phyloP scores from a whole-genome alignment of 1,140 invertebrate genomes.

The Drosophila rufa region DNA sequence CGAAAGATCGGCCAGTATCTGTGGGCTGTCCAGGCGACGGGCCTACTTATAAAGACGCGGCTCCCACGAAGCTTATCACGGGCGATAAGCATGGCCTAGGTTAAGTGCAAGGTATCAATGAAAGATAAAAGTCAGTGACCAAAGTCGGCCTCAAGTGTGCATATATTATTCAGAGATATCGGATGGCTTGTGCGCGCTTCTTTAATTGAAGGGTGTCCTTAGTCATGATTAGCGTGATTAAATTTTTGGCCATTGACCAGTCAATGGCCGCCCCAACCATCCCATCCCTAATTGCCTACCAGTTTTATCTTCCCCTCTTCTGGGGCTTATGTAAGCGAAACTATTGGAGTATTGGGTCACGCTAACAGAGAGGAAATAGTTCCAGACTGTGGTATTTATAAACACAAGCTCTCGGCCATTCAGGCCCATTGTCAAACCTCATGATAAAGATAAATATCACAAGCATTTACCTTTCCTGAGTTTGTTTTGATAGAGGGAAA shows the following conservation, averaged over 20 bases:
- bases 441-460: slow-evolving; percentile 2
- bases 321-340: slow-evolving; percentile 2
- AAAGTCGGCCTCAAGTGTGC: slow-evolving; percentile 17
- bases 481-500: background rate
- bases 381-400: background rate
- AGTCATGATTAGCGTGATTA: slow-evolving; percentile 36
- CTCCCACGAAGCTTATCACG: slow-evolving; percentile 23
- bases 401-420: background rate
- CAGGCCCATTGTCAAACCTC: background rate
- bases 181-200: background rate
- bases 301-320: slow-evolving; percentile 14
- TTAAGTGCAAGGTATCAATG: slow-evolving; percentile 51
- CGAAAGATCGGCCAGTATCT: slow-evolving; percentile 33
- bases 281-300: slow-evolving; percentile 20
- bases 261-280: slow-evolving; percentile 19
- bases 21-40: slow-evolving; percentile 4
- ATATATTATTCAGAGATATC: slow-evolving; percentile 27
- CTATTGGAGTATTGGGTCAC: background rate
- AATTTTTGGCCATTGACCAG: slow-evolving; percentile 19
- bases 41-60: slow-evolving; percentile 46
- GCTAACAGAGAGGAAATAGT: background rate
- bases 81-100: slow-evolving; percentile 38
- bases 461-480: background rate
- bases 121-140: slow-evolving; percentile 38
- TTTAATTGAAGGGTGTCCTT: slow-evolving; percentile 43